Percentiles rank a stretch among this genome's conserved stretches.
Evolutionary conservation across 2,113 vertebrate species (phyloP).

Genomic region (Scytalopus superciliaris): DNA sequence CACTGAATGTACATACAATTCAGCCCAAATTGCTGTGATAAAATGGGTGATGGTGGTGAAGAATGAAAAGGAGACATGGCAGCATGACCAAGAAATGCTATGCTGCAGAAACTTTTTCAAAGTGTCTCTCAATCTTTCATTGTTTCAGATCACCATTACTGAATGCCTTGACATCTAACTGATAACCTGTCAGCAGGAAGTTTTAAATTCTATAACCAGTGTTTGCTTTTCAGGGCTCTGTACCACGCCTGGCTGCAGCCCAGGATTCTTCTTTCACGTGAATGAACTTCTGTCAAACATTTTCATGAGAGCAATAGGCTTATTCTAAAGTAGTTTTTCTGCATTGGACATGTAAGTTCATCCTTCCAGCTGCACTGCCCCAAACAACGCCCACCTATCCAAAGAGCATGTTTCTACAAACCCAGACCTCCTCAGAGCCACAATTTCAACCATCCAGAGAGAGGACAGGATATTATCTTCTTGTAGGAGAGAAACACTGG

Average conservation of each 20-base stretch:
- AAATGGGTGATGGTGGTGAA: not conserved
- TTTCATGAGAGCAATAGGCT: not conserved
- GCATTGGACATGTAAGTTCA: not conserved
- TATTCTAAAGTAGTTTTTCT: not conserved
- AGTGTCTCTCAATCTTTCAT: not conserved
- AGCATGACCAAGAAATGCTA: not conserved
- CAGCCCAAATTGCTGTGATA: not conserved
- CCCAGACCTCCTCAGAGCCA: not conserved
- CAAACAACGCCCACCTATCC: not conserved
- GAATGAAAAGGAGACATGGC: not conserved
- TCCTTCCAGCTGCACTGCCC: not conserved
- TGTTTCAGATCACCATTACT: not conserved
- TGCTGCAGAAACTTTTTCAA: not conserved
- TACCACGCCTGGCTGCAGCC: not conserved
- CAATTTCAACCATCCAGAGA: not conserved
- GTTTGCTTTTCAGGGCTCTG: not conserved
- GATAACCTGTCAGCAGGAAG: not conserved
- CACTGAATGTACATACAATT: not conserved
- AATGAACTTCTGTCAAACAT: not conserved
- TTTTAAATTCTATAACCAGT: not conserved
- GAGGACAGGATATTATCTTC: not conserved
- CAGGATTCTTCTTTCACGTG: not conserved
- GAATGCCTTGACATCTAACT: not conserved
- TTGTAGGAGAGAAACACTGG: not conserved
- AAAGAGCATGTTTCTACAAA: not conserved